These are phyloP conservation scores for Ctenomys sociabilis DNA, from an alignment of 2,113 vertebrate species.

Conservation along the genomic window DNA sequence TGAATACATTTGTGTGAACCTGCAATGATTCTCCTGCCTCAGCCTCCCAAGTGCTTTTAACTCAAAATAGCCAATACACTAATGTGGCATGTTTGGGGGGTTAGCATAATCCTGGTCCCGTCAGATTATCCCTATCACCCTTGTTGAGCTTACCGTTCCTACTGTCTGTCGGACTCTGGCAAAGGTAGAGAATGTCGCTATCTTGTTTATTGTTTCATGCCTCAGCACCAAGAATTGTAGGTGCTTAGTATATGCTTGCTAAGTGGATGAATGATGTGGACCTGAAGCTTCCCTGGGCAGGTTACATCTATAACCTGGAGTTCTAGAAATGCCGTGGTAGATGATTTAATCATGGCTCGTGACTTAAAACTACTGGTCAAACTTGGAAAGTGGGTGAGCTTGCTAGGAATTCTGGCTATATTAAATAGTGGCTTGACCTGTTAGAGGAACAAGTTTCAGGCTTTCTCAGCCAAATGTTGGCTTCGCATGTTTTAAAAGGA, in stretches of 20 bases:
- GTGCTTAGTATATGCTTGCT: background rate
- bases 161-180: background rate
- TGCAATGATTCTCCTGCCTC: too few relatives aligned
- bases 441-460: conserved; percentile 16
- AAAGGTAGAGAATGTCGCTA: background rate
- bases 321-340: background rate
- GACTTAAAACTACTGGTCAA: background rate
- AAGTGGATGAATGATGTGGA: background rate
- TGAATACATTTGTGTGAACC: background rate
- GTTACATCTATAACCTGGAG: background rate
- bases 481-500: conserved; percentile 42
- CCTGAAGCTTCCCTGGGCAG: background rate
- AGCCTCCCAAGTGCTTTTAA: background rate
- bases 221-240: background rate
- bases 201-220: background rate
- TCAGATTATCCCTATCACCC: background rate
- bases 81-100: too few relatives aligned
- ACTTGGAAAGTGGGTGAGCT: background rate
- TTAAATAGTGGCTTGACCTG: background rate
- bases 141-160: background rate
- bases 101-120: background rate
- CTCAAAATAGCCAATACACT: background rate
- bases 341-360: background rate
- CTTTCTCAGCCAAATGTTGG: conserved; percentile 45
- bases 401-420: conserved; percentile 42